Conservation (phyloP, 2,888 invertebrate genomes). For the Schizotus pectinicornis region DNA sequence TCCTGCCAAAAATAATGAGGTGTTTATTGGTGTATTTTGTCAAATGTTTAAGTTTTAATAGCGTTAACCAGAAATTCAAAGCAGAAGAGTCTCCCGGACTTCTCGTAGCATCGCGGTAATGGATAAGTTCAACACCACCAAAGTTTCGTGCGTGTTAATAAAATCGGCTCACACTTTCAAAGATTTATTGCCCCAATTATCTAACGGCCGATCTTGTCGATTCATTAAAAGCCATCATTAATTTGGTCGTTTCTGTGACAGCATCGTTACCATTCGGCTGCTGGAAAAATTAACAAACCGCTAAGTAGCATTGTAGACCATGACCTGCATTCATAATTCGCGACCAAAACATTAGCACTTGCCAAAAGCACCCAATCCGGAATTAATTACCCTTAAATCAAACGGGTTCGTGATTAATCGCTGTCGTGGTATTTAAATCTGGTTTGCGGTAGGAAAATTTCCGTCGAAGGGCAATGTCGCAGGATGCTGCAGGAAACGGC, state of each 20-base stretch:
- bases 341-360: constrained; percentile 9
- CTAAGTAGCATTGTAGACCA: constrained; percentile 12
- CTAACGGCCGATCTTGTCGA: too few relatives aligned
- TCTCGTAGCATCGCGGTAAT: too few relatives aligned
- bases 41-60: too few relatives aligned
- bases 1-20: too few relatives aligned
- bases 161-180: too few relatives aligned
- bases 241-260: background rate
- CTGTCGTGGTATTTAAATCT: constrained; percentile 2
- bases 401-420: constrained; percentile 1
- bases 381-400: constrained; percentile 16
- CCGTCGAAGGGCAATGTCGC: constrained; percentile 5
- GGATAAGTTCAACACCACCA: too few relatives aligned
- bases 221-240: constrained; percentile 1
- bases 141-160: too few relatives aligned
- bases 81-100: too few relatives aligned
- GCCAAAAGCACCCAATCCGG: constrained; percentile 13
- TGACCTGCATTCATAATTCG: constrained; percentile 26
- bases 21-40: too few relatives aligned
- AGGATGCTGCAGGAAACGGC: constrained; percentile 19
- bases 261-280: constrained; percentile 8
- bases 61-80: too few relatives aligned
- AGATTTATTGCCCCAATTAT: too few relatives aligned
- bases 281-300: constrained; percentile 12
- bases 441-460: constrained; percentile 6